Evolutionary conservation across 2,888 invertebrate species (phyloP).

Genomic region (Trisateles emortualis): DNA sequence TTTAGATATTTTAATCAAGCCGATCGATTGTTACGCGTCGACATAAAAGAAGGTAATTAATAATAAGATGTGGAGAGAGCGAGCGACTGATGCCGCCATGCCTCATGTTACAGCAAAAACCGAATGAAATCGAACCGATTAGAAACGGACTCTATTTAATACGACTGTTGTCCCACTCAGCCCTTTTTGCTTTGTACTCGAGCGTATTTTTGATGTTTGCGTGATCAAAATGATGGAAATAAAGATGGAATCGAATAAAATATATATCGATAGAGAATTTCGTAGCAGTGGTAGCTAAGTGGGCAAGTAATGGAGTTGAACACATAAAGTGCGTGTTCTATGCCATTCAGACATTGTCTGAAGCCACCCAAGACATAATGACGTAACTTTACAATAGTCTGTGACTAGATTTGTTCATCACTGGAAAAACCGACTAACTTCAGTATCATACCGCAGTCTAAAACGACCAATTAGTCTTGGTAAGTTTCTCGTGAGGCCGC

Average conservation of each 20-base stretch:
- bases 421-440: not conserved
- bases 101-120: constrained; percentile 84
- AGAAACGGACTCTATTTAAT: constrained; percentile 78
- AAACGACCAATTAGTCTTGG: constrained; percentile 72
- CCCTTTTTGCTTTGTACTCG: constrained; percentile 73
- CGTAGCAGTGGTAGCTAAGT: too few species aligned
- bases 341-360: too few species aligned
- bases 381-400: not conserved
- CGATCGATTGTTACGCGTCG: constrained; percentile 78
- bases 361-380: not conserved
- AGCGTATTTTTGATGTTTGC: constrained; percentile 72
- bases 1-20: constrained; percentile 85
- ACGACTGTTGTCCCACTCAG: constrained; percentile 69
- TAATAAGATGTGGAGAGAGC: constrained; percentile 75
- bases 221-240: constrained; percentile 58
- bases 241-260: constrained; percentile 51
- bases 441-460: constrained; percentile 18
- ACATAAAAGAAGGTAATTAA: constrained; percentile 85
- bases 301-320: too few species aligned
- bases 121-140: constrained; percentile 80
- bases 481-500: constrained; percentile 66
- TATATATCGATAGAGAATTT: constrained; percentile 55
- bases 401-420: not conserved
- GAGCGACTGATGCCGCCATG: constrained; percentile 44
- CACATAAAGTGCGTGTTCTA: too few species aligned